Evolutionary conservation across 1,140 invertebrate species (phyloP).

Genomic region (Probaryconus sp.): DNA sequence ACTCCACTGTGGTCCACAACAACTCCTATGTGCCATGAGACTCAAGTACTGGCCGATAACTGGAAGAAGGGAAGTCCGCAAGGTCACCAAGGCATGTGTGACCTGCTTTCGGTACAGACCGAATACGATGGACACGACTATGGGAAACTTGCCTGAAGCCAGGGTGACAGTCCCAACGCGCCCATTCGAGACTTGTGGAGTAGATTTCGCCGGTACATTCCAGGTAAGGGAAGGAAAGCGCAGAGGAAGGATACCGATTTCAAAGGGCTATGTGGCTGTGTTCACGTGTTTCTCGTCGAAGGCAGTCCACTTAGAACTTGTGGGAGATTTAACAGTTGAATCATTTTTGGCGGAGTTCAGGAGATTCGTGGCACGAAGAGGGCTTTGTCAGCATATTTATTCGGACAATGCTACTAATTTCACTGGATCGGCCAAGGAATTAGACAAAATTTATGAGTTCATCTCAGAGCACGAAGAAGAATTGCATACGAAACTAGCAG

Average conservation of each 20-base stretch:
- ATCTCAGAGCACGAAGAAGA: constrained; percentile 7
- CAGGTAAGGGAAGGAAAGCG: constrained; percentile 44
- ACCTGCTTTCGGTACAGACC: constrained; percentile 62
- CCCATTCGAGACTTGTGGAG: constrained; percentile 60
- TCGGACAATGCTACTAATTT: constrained; percentile 73
- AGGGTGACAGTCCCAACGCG: constrained; percentile 51
- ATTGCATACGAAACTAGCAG: background rate
- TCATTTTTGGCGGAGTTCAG: constrained; percentile 63
- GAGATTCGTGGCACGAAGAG: constrained; percentile 66
- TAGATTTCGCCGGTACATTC: constrained; percentile 68
- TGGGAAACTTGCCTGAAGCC: constrained; percentile 63
- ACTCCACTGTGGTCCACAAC: constrained; percentile 69
- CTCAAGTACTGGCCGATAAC: constrained; percentile 48
- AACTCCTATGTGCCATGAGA: constrained; percentile 51
- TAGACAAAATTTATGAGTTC: constrained; percentile 20
- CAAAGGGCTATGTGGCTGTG: constrained; percentile 61
- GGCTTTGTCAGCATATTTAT: constrained; percentile 53
- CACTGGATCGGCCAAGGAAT: constrained; percentile 62
- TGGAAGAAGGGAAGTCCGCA: constrained; percentile 53
- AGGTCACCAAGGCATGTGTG: constrained; percentile 64
- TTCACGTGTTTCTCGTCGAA: constrained; percentile 63
- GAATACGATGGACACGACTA: constrained; percentile 55
- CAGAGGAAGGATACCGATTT: constrained; percentile 28
- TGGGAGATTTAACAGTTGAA: constrained; percentile 50
- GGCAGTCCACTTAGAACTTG: constrained; percentile 44